Evolutionary conservation across 2,888 invertebrate species (phyloP).

Genomic region (Stenurella melanura): DNA sequence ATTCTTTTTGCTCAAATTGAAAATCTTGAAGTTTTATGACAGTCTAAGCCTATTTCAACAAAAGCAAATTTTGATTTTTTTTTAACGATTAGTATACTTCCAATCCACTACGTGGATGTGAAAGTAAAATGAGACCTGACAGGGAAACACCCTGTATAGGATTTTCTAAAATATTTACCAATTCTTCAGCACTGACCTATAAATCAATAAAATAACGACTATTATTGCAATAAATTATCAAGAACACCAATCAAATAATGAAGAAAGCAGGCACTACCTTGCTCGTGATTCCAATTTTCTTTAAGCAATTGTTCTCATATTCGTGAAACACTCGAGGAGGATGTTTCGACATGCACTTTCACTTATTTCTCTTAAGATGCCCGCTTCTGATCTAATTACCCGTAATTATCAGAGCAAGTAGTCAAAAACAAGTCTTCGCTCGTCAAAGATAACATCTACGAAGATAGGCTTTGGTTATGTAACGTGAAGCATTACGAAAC

Average conservation of each 20-base stretch:
- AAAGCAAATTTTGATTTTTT: too few species aligned
- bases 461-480: constrained; percentile 4
- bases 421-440: constrained; percentile 1
- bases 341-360: constrained; percentile 39
- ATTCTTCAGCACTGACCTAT: too few species aligned
- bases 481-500: constrained; percentile 3
- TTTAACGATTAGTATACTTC: too few species aligned
- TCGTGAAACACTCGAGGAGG: constrained; percentile 13
- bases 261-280: neutral
- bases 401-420: constrained; percentile 13
- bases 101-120: too few species aligned
- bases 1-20: too few species aligned
- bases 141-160: too few species aligned
- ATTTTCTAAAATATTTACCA: too few species aligned
- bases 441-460: neutral
- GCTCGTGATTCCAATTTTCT: neutral
- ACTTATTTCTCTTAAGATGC: constrained; percentile 34
- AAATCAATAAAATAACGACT: too few species aligned
- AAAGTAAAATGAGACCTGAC: too few species aligned
- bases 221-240: neutral
- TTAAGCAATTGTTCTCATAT: neutral
- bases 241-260: neutral
- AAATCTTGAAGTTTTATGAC: too few species aligned
- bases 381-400: constrained; percentile 32
- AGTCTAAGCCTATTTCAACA: too few species aligned